Evolutionary conservation across 2,888 invertebrate species (phyloP).

Genomic region (Andrena marginata): DNA sequence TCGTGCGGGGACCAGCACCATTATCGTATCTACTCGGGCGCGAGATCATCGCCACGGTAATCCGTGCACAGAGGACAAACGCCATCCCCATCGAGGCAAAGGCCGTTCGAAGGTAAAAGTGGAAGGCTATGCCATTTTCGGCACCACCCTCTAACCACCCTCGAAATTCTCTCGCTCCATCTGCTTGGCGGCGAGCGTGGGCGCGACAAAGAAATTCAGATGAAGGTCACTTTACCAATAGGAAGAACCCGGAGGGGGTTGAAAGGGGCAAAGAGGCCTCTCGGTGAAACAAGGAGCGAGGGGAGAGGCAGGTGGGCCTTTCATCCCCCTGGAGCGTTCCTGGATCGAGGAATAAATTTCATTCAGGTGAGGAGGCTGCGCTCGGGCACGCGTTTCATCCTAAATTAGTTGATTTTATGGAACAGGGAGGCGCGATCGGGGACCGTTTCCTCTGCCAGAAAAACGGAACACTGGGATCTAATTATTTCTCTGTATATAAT

Average conservation of each 20-base stretch:
- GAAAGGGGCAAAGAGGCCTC: not conserved
- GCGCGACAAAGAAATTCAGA: constrained; percentile 74
- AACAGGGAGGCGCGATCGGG: constrained; percentile 14
- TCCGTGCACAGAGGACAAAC: not conserved
- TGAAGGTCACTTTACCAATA: constrained; percentile 76
- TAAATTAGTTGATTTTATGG: constrained; percentile 50
- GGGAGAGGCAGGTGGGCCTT: constrained; percentile 17
- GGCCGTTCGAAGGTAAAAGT: constrained; percentile 49
- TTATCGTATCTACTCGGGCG: constrained; percentile 5
- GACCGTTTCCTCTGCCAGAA: no score
- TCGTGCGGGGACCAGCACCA: constrained; percentile 6
- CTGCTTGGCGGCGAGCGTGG: constrained; percentile 5
- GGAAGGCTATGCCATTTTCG: constrained; percentile 28
- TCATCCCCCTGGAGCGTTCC: constrained; percentile 18
- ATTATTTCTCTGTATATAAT: no score
- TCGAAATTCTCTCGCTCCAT: constrained; percentile 29
- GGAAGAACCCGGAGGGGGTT: constrained; percentile 40
- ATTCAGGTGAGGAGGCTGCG: constrained; percentile 46
- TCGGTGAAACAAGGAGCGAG: constrained; percentile 23
- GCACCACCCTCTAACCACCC: constrained; percentile 29
- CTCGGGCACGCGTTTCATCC: constrained; percentile 41
- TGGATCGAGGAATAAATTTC: constrained; percentile 58
- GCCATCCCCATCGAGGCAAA: not conserved
- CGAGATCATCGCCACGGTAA: constrained; percentile 16
- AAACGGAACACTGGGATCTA: no score